A percentile compares a stretch with the other conserved stretches of the same genome.
Evolutionary conservation across 1,140 invertebrate genomes (phyloP).

Genomic region (Delia radicum): DNA sequence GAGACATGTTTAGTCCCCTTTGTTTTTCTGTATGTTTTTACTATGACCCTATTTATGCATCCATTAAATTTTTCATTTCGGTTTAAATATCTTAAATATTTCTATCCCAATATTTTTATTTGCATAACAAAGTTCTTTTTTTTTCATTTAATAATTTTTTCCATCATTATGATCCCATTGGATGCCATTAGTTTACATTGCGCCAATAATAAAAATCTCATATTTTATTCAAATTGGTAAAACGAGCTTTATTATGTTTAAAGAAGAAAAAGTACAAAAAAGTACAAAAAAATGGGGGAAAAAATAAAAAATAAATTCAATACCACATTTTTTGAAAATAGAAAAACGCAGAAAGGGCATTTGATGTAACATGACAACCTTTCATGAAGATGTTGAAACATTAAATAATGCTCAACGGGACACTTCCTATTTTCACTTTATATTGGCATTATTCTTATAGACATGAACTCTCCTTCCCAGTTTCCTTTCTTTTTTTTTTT

Average conservation of each 20-base stretch:
- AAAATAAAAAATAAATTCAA: background rate
- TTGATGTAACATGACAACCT: constrained; percentile 17
- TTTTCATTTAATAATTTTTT: background rate
- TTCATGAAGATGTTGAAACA: background rate
- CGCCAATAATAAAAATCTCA: constrained; percentile 50
- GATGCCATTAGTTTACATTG: constrained; percentile 17
- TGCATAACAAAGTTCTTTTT: background rate
- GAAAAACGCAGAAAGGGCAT: background rate
- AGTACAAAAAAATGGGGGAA: background rate
- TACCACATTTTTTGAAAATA: too few species aligned
- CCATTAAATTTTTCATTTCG: background rate
- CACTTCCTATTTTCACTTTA: constrained; percentile 27
- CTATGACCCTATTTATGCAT: background rate
- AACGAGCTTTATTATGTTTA: constrained; percentile 20
- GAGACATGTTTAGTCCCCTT: too few species aligned
- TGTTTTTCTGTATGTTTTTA: too few species aligned
- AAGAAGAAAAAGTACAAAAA: background rate
- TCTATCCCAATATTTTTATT: background rate
- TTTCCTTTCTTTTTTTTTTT: background rate
- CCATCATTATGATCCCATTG: constrained; percentile 21
- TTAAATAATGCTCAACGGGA: constrained; percentile 27
- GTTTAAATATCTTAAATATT: background rate
- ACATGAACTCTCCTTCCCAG: background rate
- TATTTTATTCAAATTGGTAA: constrained; percentile 55
- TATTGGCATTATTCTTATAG: background rate